Base-by-base conservation (phyloP, 2,888 invertebrate genomes). In the Polyommatus icarus region DNA sequence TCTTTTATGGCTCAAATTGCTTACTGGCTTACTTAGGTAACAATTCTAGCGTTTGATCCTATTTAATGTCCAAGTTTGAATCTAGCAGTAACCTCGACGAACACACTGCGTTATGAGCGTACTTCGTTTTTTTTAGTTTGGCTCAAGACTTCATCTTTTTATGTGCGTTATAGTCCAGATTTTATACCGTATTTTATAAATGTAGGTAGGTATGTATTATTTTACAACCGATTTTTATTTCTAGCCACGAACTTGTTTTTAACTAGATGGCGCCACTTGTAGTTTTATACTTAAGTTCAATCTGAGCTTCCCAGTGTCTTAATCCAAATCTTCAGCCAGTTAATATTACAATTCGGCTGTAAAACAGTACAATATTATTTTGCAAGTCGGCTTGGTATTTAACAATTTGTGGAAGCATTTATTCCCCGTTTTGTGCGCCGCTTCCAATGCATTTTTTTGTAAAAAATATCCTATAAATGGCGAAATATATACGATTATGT, bases 391-490 rank as follows among this genome's bases (percentile, higher is more conserved):
- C 24, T 12, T 24, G 3, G 12, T 4, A 24, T 24, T 67, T 24
- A 67, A 7, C n/a, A 8, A 24, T 10, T 61, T 61, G 32, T 71
- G 20, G n/a, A 72, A 72, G 40, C 72, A 29, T 71, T 71, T 36
- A 4, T 72, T 50, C 1, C 12, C 0, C 15, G 10, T 12, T 15
- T 50, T 50, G 24, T 24, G 75, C 54, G 50, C 73, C 29, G 24
- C 54, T 29, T 7, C 75, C 75, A 75, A 24, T 75, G 50, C 50
- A 54, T 18, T 24, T 54, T 75, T 54, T 24, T 73, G 46, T 73
- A 20, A 72, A 72, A 73, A 50, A 29, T 75, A 29, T 54, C 50
- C 18, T 75, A 75, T 50, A 75, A 75, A 75, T 54, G 24, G 75
- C 75, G 54, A 75, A 54, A 75, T 67, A 67, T 59, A 20, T 18